A percentile compares a stretch with the other conserved stretches of the same genome.
Conservation (phyloP, 1,140 invertebrate species). For the Saxidomus purpurata region DNA sequence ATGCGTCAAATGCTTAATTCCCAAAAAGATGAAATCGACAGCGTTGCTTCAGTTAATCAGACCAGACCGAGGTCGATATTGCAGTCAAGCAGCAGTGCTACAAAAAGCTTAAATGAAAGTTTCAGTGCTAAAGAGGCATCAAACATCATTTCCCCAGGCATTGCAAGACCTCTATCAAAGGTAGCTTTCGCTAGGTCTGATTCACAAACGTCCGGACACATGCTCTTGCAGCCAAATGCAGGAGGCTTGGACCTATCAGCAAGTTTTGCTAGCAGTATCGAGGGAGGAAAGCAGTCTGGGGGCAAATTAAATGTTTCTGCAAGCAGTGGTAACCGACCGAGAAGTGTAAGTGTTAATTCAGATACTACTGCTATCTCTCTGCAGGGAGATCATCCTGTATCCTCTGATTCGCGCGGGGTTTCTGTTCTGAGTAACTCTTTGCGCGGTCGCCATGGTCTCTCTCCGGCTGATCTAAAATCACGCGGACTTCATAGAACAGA, state of each 20-base stretch:
- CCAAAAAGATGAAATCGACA: constrained; percentile 22
- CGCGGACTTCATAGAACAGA: background rate
- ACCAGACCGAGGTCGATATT: background rate
- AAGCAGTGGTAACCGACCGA: background rate
- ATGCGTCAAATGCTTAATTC: background rate
- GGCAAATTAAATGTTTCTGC: constrained; percentile 1
- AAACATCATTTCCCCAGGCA: background rate
- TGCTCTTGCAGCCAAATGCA: background rate
- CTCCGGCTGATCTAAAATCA: background rate
- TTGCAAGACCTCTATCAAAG: background rate
- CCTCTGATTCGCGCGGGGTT: background rate
- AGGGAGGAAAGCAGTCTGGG: background rate
- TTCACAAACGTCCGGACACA: constrained; percentile 1
- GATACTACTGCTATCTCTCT: background rate
- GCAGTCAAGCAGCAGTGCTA: constrained; percentile 7
- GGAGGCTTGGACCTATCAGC: background rate
- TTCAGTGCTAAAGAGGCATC: background rate
- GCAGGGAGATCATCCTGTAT: background rate
- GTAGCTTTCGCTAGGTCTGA: constrained; percentile 47
- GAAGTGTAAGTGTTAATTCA: background rate
- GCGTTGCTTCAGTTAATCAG: constrained; percentile 6
- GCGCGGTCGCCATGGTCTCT: background rate
- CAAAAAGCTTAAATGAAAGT: background rate
- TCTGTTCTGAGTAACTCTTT: background rate
- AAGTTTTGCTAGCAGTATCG: constrained; percentile 4